phyloP scores from a whole-genome alignment of 2,888 invertebrate species.

The Malthinus seriepunctatus region DNA sequence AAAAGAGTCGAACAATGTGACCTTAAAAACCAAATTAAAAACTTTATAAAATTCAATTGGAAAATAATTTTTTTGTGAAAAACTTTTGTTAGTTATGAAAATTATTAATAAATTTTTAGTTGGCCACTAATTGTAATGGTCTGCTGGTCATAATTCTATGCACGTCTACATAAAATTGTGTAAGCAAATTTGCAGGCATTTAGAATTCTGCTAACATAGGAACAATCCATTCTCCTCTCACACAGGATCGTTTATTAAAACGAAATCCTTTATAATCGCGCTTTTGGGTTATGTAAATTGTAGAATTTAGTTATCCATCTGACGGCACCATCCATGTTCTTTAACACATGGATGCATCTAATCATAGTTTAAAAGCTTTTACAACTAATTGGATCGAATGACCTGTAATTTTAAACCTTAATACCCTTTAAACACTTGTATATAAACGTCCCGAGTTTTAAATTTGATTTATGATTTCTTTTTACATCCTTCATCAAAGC shows the following conservation, averaged over 20 bases:
- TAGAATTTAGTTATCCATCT: conserved; percentile 23
- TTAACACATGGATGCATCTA: conserved; percentile 27
- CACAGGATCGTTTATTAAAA: conserved; percentile 24
- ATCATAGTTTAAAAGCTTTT: conserved; percentile 26
- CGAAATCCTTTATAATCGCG: conserved; percentile 26
- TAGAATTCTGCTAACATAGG: conserved; percentile 16
- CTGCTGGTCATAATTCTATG: neutral
- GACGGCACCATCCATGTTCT: conserved; percentile 24
- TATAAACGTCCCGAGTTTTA: no score
- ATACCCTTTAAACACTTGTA: conserved; percentile 9
- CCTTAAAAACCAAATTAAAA: no score
- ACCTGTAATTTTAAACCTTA: conserved; percentile 18
- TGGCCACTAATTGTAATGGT: neutral
- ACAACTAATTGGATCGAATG: conserved; percentile 26
- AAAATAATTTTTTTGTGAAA: no score
- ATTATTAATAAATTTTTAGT: conserved; percentile 3
- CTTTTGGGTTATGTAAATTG: conserved; percentile 23
- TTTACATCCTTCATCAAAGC: no score
- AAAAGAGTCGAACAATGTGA: no score
- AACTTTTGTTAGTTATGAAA: neutral
- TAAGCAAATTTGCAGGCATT: conserved; percentile 18
- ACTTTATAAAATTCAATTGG: no score
- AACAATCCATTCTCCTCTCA: conserved; percentile 12
- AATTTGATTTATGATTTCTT: no score
- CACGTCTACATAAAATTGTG: conserved; percentile 13